A percentile compares a stretch with the other conserved stretches of the same genome.
Evolutionary conservation across 2,113 vertebrate species (phyloP).

Genomic region (Antigone vipio): DNA sequence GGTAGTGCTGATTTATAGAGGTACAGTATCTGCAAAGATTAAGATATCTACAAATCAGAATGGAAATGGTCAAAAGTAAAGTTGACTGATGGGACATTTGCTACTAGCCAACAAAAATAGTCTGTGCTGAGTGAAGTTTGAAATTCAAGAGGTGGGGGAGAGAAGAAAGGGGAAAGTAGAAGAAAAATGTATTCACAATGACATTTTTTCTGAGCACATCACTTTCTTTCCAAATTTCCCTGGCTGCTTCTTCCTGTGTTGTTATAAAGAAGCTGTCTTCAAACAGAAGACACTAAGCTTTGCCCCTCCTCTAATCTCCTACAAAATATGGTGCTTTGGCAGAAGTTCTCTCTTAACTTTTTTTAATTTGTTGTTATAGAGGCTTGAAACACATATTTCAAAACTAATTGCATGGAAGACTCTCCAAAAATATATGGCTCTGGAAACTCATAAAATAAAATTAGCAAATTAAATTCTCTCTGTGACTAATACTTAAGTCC

Average conservation of each 20-base stretch:
- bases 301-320: background rate
- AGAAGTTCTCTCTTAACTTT: background rate
- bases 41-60: background rate
- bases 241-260: background rate
- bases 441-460: background rate
- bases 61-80: background rate
- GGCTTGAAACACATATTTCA: background rate
- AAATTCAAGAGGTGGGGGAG: background rate
- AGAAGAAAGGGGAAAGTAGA: background rate
- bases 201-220: background rate
- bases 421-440: background rate
- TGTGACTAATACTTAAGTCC: background rate
- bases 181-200: background rate
- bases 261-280: background rate
- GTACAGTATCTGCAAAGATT: background rate
- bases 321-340: background rate
- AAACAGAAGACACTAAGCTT: background rate
- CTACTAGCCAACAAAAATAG: background rate
- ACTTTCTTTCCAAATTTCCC: background rate
- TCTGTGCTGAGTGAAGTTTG: background rate
- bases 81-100: background rate
- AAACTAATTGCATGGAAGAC: background rate
- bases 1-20: background rate
- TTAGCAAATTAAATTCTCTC: background rate
- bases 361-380: background rate